Percentiles rank a stretch among this genome's conserved stretches.
phyloP scores from a whole-genome alignment of 2,113 vertebrate genomes.

The Boulengeromyrus knoepffleri region DNA sequence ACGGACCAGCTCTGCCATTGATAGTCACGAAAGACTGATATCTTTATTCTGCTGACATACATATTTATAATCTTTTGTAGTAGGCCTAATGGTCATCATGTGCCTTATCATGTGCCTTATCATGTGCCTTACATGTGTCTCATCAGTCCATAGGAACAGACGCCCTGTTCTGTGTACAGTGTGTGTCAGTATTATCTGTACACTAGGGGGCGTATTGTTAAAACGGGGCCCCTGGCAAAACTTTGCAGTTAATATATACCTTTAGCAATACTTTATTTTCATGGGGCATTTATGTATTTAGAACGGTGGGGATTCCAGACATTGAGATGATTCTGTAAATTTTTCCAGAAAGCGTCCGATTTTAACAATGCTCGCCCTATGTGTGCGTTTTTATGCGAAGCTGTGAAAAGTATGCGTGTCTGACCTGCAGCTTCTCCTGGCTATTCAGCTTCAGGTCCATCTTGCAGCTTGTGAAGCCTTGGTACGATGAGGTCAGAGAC shows the following conservation, averaged over 20 bases:
- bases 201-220: not conserved
- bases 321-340: not conserved
- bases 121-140: not conserved
- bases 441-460: conserved; percentile 72
- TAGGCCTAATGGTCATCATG: not conserved
- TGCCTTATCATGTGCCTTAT: not conserved
- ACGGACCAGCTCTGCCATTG: not conserved
- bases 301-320: not conserved
- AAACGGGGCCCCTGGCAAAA: not conserved
- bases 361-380: not conserved
- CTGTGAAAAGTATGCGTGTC: not conserved
- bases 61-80: not conserved
- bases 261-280: not conserved
- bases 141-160: not conserved
- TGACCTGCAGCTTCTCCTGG: not conserved
- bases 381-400: not conserved
- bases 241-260: not conserved
- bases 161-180: not conserved
- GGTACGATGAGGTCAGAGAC: conserved; percentile 85
- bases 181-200: not conserved
- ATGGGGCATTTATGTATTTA: not conserved
- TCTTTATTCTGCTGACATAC: not conserved
- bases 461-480: conserved; percentile 79
- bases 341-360: not conserved
- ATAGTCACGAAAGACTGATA: not conserved